phyloP scores from a whole-genome alignment of 64 coral and sea anemone species.

The Pocillopora verrucosa region DNA sequence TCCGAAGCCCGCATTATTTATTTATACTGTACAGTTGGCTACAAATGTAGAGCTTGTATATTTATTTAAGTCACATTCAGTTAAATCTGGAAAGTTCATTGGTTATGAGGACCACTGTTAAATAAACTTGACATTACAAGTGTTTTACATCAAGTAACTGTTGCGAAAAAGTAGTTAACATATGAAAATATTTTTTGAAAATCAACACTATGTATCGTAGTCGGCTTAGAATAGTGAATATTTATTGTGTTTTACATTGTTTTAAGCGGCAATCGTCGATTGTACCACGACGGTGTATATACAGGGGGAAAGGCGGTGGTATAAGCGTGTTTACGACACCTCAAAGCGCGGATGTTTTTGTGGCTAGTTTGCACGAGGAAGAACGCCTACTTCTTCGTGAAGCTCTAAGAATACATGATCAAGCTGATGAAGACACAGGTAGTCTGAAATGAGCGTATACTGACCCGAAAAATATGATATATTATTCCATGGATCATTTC shows the following conservation, averaged over 20 bases:
- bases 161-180: background rate
- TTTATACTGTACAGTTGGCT: too few species aligned
- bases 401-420: slow-evolving; percentile 47
- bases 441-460: background rate
- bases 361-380: slow-evolving; percentile 14
- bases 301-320: slow-evolving; percentile 21
- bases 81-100: too few species aligned
- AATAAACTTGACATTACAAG: too few species aligned
- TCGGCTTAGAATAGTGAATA: background rate
- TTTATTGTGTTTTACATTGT: background rate
- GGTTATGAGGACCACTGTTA: too few species aligned
- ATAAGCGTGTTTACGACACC: slow-evolving; percentile 45
- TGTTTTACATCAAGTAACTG: too few species aligned
- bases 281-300: slow-evolving; percentile 2
- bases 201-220: background rate
- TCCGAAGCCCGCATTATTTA: too few species aligned
- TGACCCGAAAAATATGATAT: background rate
- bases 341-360: slow-evolving; percentile 56
- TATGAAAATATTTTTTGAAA: background rate
- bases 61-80: too few species aligned
- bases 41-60: too few species aligned
- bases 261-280: background rate
- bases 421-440: slow-evolving; percentile 7
- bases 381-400: slow-evolving; percentile 47
- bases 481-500: background rate